These are phyloP conservation scores for Nephrocerus scutellatus DNA, from an alignment of 2,888 invertebrate species.

Conservation along the genomic window DNA sequence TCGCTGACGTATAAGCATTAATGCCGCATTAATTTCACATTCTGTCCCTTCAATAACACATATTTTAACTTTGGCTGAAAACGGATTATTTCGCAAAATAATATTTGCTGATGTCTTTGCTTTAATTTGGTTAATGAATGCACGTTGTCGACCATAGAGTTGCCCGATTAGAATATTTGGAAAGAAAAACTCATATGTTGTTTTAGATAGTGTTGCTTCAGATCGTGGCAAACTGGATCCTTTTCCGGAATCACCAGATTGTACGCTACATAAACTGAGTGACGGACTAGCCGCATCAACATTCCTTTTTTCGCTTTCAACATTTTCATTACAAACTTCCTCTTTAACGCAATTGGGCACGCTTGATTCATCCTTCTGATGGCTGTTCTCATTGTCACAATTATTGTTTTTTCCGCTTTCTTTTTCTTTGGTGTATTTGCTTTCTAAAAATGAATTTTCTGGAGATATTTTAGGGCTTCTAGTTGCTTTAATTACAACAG, in stretches of 20 bases:
- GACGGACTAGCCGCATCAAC: slow-evolving; percentile 56
- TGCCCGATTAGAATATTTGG: slow-evolving; percentile 73
- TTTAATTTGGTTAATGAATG: slow-evolving; percentile 74
- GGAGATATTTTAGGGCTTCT: slow-evolving; percentile 45
- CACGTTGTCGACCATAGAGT: slow-evolving; percentile 77
- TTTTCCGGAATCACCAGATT: slow-evolving; percentile 46
- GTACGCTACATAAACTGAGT: slow-evolving; percentile 49
- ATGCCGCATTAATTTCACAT: slow-evolving; percentile 70
- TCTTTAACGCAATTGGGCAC: slow-evolving; percentile 7
- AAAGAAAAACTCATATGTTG: slow-evolving; percentile 59
- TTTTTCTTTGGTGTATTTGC: slow-evolving; percentile 38
- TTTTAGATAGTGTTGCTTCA: slow-evolving; percentile 36
- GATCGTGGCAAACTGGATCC: slow-evolving; percentile 45
- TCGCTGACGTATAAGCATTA: slow-evolving; percentile 75
- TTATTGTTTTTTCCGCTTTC: slow-evolving; percentile 33
- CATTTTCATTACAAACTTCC: slow-evolving; percentile 14
- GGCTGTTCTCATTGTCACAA: slow-evolving; percentile 18
- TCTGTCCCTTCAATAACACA: slow-evolving; percentile 77
- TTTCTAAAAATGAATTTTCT: slow-evolving; percentile 44
- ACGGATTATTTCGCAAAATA: slow-evolving; percentile 64
- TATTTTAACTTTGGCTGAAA: slow-evolving; percentile 66
- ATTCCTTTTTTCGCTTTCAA: slow-evolving; percentile 34
- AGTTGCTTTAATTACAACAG: slow-evolving; percentile 43
- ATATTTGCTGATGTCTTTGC: slow-evolving; percentile 72
- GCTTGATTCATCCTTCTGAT: slow-evolving; percentile 5